Evolutionary conservation across 2,797 vertebrate species (phyloP).

Genomic region (Siniperca undulata): DNA sequence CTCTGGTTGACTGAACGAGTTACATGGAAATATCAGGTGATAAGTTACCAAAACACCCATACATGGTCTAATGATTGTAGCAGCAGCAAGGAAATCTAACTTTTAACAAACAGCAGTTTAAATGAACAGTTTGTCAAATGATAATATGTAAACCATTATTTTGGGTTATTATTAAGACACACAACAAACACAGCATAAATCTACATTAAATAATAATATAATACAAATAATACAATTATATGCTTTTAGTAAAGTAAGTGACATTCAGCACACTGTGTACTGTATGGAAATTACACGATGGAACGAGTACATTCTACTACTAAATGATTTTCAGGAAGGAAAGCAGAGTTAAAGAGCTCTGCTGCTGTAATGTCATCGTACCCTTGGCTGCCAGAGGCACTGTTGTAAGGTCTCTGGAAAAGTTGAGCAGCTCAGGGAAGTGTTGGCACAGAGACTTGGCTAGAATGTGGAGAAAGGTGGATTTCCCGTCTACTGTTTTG

Average conservation of each 20-base stretch:
- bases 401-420: slow-evolving; percentile 94
- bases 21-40: neutral
- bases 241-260: neutral
- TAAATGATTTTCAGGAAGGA: neutral
- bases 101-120: neutral
- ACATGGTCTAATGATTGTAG: neutral
- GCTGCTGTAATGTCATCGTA: slow-evolving; percentile 66
- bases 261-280: neutral
- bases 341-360: neutral
- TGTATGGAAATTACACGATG: neutral
- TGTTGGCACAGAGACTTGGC: slow-evolving; percentile 99
- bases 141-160: neutral
- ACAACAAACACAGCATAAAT: slow-evolving; percentile 7
- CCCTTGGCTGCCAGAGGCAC: slow-evolving; percentile 98
- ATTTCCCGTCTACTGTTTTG: slow-evolving; percentile 98
- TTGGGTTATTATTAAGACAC: neutral
- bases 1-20: slow-evolving; percentile 91
- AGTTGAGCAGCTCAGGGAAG: slow-evolving; percentile 97
- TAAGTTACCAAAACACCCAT: neutral
- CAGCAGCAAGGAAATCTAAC: neutral
- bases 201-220: neutral
- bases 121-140: neutral
- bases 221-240: neutral
- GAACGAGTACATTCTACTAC: neutral
- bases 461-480: slow-evolving; percentile 98